Evolutionary conservation across 2,888 invertebrate genomes (phyloP), one percentile per base, ranked within the genome.

Genomic region (Machimus rusticus): DNA sequence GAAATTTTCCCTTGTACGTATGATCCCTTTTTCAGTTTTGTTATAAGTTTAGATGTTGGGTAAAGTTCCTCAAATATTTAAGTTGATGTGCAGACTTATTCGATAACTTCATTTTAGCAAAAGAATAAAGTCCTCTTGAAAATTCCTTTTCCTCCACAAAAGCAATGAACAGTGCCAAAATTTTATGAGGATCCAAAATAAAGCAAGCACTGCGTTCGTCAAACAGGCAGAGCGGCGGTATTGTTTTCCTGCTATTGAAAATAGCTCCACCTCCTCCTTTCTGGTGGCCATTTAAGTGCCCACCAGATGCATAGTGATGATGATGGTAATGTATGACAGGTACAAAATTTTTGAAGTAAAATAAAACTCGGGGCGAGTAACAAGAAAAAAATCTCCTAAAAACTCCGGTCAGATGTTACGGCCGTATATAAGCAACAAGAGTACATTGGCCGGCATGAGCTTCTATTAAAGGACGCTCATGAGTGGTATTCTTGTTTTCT

Each of bases 401-500:
- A 43, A 78, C 78, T 39, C 46, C 23, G 78, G 78, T 78, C 78
- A 46, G 78, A 43, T 78, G 78, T 28, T 37, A 2, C 28, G 46
- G 78, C 28, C 46, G 78, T 28, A 43, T 14, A 46, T 78, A 51
- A 55, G 31, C 23, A 81, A 55, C 16, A 46, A 78, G 78, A 23
- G 78, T 78, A 81, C 81, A 76, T 76, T 39, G 81, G 23, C 51
- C 81, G 55, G 34, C 51, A 81, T 81, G 14, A 79, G 55, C 81
- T 81, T 81, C 81, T 81, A 81, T 81, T 81, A 81, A 81, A 81
- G 81, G 81, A 81, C 34, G 81, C 81, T 81, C 81, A 81, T 55
- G 28, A 28, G 55, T 51, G 81, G 16, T 51, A 55, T 81, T 81
- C 81, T 81, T 81, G 81, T 81, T 81, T 55, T 81, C 55, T 81